phyloP scores from a whole-genome alignment of 2,113 vertebrate species.

The Castor canadensis region DNA sequence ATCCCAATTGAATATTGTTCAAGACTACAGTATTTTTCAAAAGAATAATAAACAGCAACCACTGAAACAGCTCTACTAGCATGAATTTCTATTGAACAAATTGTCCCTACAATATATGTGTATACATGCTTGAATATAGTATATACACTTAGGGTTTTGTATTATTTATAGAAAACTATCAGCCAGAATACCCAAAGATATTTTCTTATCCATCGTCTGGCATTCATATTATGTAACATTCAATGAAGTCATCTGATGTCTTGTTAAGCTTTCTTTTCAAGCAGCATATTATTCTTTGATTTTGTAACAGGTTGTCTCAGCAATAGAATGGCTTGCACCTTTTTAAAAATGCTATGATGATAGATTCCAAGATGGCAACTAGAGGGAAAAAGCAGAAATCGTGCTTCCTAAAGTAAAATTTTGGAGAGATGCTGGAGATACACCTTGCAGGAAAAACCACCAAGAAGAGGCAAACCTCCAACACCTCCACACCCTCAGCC shows the following conservation, averaged over 20 bases:
- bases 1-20: background rate
- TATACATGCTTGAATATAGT: background rate
- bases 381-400: too few species aligned
- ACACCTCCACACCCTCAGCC: too few species aligned
- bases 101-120: background rate
- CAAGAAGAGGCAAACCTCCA: too few species aligned
- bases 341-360: background rate
- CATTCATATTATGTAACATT: background rate
- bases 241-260: background rate
- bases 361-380: too few species aligned
- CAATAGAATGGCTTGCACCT: background rate
- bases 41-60: background rate
- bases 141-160: background rate
- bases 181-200: background rate
- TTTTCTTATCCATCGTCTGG: background rate
- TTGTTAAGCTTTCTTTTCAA: constrained; percentile 28
- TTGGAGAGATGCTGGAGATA: too few species aligned
- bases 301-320: background rate
- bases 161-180: background rate
- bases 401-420: too few species aligned
- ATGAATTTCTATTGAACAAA: background rate
- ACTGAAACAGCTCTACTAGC: background rate
- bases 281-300: background rate
- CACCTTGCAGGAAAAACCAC: too few species aligned
- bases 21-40: background rate